Base-by-base conservation (phyloP, 2,888 invertebrate species). In the Drosophila trichaetosa region DNA sequence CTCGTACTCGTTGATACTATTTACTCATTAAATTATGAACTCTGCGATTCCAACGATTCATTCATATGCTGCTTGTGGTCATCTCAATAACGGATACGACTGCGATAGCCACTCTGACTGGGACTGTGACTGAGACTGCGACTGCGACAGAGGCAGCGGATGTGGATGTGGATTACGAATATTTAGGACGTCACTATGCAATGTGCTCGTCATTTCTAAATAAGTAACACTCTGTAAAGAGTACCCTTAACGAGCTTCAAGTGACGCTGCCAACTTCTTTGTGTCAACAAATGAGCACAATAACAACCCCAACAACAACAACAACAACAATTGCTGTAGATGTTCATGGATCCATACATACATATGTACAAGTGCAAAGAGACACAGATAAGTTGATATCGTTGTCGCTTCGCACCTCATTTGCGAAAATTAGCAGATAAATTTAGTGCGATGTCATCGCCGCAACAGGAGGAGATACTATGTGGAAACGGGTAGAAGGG, bases 381-480 rank as follows among this genome's bases (percentile, higher is more conserved):
- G 33, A 34, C 31, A 33, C n/a, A 60, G 68, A 46, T 52, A 53
- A 40, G 46, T 34, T 61, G 61, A 68, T 60, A 69, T 57, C 46
- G 52, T 21, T 57, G 58, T 31, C 40, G 51, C 46, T 79, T 87
- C 79, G 49, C 83, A 72, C 79, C 67, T 68, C 34, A 73, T 34
- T 81, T 87, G 87, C 46, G 83, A 87, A 77, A 87, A 84, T 83
- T 85, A 76, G 48, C 79, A 73, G 51, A 13, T 52, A 24, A 51
- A 38, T 34, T 60, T 59, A 68, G 13, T 66, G 67, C 68, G 36
- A 56, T 65, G 74, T 70, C 78, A 77, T 77, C 59, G 38, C n/a
- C 40, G 11, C 11, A 42, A 49, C 27, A 54, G 40, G 13, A 33
- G 21, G 31, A 13, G 24, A 18, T 7, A 21, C 24, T 10, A 27